These are phyloP conservation scores for Chrysolina oricalcia DNA, from an alignment of 2,888 invertebrate genomes.

Conservation along the genomic window DNA sequence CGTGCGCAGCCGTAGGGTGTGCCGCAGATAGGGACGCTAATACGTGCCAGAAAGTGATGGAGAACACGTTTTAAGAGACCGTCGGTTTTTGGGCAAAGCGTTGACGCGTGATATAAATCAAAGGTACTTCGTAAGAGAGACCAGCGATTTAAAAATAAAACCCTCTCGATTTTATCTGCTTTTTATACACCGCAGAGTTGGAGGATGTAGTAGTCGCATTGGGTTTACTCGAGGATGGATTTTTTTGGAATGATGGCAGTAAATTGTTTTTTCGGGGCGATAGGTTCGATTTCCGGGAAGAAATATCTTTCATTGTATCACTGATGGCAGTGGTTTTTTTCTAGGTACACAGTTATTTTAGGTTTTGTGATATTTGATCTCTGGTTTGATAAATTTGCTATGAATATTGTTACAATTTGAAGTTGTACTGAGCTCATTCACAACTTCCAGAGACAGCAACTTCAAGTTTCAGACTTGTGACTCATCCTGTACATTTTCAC, in stretches of 20 bases:
- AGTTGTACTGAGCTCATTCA: too few relatives aligned
- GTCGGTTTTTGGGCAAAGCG: constrained; percentile 50
- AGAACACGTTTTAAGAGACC: constrained; percentile 39
- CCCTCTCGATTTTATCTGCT: constrained; percentile 43
- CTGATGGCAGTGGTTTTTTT: background rate
- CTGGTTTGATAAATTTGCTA: too few relatives aligned
- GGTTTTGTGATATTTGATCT: too few relatives aligned
- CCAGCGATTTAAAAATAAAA: constrained; percentile 50
- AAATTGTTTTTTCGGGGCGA: constrained; percentile 10
- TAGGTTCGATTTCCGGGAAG: background rate
- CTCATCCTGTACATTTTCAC: too few relatives aligned
- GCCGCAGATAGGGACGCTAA: constrained; percentile 11
- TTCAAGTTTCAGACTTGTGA: too few relatives aligned
- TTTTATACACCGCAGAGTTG: constrained; percentile 43
- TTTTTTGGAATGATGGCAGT: background rate
- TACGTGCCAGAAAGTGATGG: constrained; percentile 34
- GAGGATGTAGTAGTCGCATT: constrained; percentile 13
- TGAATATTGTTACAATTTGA: too few relatives aligned
- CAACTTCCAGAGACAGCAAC: too few relatives aligned
- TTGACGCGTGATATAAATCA: constrained; percentile 56
- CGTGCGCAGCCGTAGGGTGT: constrained; percentile 26
- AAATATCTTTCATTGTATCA: too few relatives aligned
- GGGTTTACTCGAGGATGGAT: background rate
- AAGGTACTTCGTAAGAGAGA: constrained; percentile 50
- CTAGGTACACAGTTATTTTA: too few relatives aligned